These are phyloP conservation scores for Branchinecta sandiegonensis DNA, from an alignment of 2,888 invertebrate genomes.

Conservation along the genomic window DNA sequence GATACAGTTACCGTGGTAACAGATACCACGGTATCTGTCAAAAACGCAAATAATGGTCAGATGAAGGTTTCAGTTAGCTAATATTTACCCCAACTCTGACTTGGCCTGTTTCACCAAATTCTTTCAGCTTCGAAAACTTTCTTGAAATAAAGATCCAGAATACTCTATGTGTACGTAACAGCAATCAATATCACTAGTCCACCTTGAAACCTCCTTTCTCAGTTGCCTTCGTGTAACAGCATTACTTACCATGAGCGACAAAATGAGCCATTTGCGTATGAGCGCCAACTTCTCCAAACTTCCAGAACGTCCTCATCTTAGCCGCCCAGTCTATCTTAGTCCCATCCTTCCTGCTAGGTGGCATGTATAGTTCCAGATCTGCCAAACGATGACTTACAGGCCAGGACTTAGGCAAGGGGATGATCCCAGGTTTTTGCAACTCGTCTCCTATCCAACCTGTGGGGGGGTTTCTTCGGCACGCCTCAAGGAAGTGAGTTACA, in stretches of 20 bases:
- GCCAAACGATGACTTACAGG: background rate
- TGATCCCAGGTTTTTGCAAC: background rate
- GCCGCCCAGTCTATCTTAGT: conserved; percentile 17
- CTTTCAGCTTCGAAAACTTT: too few species aligned
- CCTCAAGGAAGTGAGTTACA: conserved; percentile 19
- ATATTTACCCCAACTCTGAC: too few species aligned
- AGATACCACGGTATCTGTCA: too few species aligned
- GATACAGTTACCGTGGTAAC: too few species aligned
- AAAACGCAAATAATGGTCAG: too few species aligned
- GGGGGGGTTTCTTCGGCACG: conserved; percentile 6
- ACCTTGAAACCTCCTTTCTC: too few species aligned
- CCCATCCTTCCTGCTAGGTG: conserved; percentile 7
- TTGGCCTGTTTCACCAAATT: too few species aligned
- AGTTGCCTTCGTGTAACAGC: too few species aligned
- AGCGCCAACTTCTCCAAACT: conserved; percentile 18
- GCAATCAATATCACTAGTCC: too few species aligned
- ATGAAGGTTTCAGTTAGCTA: too few species aligned
- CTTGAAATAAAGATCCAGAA: too few species aligned
- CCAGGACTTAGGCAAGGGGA: background rate
- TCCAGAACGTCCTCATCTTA: background rate
- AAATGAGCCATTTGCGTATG: background rate
- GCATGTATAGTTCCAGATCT: background rate
- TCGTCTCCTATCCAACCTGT: conserved; percentile 13
- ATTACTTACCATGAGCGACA: background rate
- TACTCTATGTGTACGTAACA: too few species aligned